Percentiles rank a stretch among this genome's conserved stretches.
Evolutionary conservation across 2,888 invertebrate species (phyloP).

Genomic region (Sphecodes monilicornis): DNA sequence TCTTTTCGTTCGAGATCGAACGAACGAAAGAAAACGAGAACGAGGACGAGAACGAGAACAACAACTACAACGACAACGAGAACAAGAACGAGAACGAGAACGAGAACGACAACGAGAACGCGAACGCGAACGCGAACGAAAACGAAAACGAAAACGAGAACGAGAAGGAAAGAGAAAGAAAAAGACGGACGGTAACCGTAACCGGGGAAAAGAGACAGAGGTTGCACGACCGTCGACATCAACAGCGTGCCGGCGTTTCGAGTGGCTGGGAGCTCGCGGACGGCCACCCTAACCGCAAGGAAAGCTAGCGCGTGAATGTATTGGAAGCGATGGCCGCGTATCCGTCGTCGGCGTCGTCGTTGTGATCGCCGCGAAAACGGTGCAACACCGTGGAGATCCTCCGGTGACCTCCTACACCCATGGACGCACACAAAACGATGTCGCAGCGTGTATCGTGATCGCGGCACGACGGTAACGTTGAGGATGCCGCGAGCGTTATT

Average conservation of each 20-base stretch:
- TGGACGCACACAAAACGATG: slow-evolving; percentile 44
- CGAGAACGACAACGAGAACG: neutral
- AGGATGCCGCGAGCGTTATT: slow-evolving; percentile 56
- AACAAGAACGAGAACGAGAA: neutral
- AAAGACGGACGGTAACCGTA: neutral
- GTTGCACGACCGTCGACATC: slow-evolving; percentile 5
- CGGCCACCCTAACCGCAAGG: slow-evolving; percentile 37
- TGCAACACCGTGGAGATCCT: slow-evolving; percentile 40
- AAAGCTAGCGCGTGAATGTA: slow-evolving; percentile 64
- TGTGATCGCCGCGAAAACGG: slow-evolving; percentile 54
- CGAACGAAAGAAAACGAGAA: neutral
- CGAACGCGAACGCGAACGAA: neutral
- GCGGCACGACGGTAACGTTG: slow-evolving; percentile 49
- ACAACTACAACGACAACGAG: neutral
- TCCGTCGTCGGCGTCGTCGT: slow-evolving; percentile 80
- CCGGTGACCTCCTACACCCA: slow-evolving; percentile 43
- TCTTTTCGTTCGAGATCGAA: neutral
- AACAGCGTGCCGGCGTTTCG: slow-evolving; percentile 49
- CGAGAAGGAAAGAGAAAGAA: neutral
- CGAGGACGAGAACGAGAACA: neutral
- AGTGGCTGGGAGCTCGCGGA: slow-evolving; percentile 39
- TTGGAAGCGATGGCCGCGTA: slow-evolving; percentile 81
- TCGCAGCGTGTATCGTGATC: slow-evolving; percentile 30
- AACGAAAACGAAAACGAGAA: neutral
- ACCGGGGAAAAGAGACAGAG: neutral